These are phyloP conservation scores for Lagocephalus sceleratus DNA, from an alignment of 2,797 vertebrate genomes.

Conservation along the genomic window DNA sequence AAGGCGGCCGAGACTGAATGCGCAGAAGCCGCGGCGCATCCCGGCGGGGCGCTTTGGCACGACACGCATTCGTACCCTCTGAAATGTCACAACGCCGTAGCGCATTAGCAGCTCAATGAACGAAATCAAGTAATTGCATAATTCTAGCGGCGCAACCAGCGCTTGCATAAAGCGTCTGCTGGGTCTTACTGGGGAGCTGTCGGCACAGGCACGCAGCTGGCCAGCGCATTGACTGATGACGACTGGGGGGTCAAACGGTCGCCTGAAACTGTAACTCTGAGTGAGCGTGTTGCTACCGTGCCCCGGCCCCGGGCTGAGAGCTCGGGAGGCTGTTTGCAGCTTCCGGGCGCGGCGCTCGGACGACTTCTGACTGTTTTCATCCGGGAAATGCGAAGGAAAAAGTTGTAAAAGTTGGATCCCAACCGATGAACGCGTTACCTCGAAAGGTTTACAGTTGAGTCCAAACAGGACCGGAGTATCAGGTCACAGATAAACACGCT, in stretches of 20 bases:
- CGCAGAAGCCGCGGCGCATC: no score
- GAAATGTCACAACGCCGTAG: no score
- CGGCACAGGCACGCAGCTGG: conserved; percentile 11
- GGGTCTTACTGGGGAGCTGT: conserved; percentile 11
- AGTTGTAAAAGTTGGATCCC: no score
- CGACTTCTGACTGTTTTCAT: no score
- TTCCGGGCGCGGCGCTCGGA: no score
- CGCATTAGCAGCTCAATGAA: conserved; percentile 10
- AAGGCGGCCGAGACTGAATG: no score
- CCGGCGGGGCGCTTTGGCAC: no score
- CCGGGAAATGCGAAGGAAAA: neutral
- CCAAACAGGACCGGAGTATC: conserved; percentile 5
- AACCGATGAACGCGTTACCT: neutral
- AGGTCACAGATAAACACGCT: conserved; percentile 21
- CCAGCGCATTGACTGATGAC: conserved; percentile 19
- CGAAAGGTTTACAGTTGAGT: conserved; percentile 6
- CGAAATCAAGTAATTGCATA: conserved; percentile 43
- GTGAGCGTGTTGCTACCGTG: conserved; percentile 25
- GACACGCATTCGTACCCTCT: no score
- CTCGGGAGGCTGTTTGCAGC: no score
- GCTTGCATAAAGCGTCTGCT: conserved; percentile 32
- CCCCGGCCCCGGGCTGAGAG: no score
- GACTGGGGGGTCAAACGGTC: conserved; percentile 1
- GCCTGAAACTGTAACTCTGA: conserved; percentile 17
- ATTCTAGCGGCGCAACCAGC: conserved; percentile 34